phyloP scores from a whole-genome alignment of 2,888 invertebrate genomes.

The Amphipoea oculea region DNA sequence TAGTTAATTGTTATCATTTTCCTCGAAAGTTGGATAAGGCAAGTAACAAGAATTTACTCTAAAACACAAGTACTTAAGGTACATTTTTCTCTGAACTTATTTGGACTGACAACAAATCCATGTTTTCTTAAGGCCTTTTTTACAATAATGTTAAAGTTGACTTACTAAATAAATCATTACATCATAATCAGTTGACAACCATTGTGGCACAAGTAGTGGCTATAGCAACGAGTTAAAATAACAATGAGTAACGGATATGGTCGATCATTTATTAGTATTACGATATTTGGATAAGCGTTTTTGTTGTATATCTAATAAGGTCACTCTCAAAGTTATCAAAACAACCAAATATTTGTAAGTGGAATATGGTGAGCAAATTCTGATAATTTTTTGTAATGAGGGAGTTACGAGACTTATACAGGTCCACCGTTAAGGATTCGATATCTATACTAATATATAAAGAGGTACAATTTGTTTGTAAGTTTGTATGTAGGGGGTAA shows the following conservation, averaged over 20 bases:
- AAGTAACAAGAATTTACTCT: background rate
- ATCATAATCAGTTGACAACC: constrained; percentile 35
- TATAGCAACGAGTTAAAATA: constrained; percentile 32
- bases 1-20: background rate
- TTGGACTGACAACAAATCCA: constrained; percentile 4
- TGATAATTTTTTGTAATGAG: background rate
- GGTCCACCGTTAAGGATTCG: too few relatives aligned
- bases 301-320: constrained; percentile 38
- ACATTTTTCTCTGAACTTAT: constrained; percentile 14
- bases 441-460: too few relatives aligned
- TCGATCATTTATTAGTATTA: constrained; percentile 23
- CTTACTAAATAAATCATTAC: constrained; percentile 34
- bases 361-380: constrained; percentile 11
- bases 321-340: constrained; percentile 40
- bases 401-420: background rate
- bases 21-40: too few relatives aligned
- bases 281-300: constrained; percentile 41
- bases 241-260: constrained; percentile 31
- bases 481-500: too few relatives aligned
- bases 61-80: background rate
- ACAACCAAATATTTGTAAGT: constrained; percentile 9
- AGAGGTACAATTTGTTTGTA: too few relatives aligned
- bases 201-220: constrained; percentile 20
- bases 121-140: constrained; percentile 8
- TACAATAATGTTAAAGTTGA: constrained; percentile 5